Base-by-base conservation (phyloP, 2,888 invertebrate species). In the Coleophora flavipennella region DNA sequence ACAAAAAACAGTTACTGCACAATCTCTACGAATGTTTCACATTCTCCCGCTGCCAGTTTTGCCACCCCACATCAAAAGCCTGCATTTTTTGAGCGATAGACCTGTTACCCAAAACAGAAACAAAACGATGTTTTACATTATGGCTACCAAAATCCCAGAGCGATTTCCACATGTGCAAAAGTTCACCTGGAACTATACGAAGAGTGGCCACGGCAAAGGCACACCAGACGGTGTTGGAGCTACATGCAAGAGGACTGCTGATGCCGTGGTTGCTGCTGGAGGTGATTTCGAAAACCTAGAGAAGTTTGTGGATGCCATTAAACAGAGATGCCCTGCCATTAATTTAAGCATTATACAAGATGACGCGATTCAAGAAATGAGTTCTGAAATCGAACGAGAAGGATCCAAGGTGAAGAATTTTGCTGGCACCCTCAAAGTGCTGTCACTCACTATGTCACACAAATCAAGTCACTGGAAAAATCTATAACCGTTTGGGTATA, bases 21-120 rank as follows among this genome's bases (percentile, higher is more conserved):
- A 42, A 38, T 64, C 3, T 60, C 62, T 25, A 36, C 42, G n/a
- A 55, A 59, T 53, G 45, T 61, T 36, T 38, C 42, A 36, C 64
- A 64, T 40, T 52, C 49, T 31, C 51, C 42, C 13, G 42, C 38
- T 48, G 25, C 14, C 7, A 41, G 10, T 1, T 34, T 35, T 48
- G 32, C 48, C 56, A 51, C 13, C 47, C 36, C 43, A 40, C 33
- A 47, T 62, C 35, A 33, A 56, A 44, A 49, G 48, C 34, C n/a
- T n/a, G n/a, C n/a, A n/a, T n/a, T n/a, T n/a, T n/a, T n/a, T n/a
- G n/a, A n/a, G n/a, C n/a, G n/a, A 68, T 49, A 52, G 61, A 35
- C 63, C 62, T 34, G 59, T 59, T 20, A 62, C 62, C 0, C 59
- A 62, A 53, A 62, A 66, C 42, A 42, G 61, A 25, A 65, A 63